Evolutionary conservation across 2,797 vertebrate species (phyloP), one percentile per base, ranked within the genome.

Genomic region (Uromys caudimaculatus): DNA sequence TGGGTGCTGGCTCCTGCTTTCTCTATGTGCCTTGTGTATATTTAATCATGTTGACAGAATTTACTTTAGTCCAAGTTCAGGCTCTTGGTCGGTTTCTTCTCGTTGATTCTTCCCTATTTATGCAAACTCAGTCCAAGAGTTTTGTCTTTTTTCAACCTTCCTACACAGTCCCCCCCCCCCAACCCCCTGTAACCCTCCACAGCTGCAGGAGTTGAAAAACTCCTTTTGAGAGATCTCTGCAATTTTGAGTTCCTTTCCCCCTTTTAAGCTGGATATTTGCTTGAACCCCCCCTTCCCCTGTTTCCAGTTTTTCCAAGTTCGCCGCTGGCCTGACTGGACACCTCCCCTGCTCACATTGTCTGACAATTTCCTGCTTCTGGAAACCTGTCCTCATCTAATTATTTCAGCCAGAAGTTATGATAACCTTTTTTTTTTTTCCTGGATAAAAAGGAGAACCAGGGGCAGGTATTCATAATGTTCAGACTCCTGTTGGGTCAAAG

Each of bases 311-410:
- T 96, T 92, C 86, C 92, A 91, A 75, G 90, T 90, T 96, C 24
- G 56, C 78, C 92, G 54, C 64, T 94, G 77, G 58, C 54, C 54
- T 91, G 81, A 86, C 64, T 58, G 60, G 47, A 88, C 60, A 96
- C 60, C 93, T 91, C 50, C 77, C 64, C 54, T 62, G 17, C 83
- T 91, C n/a, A 47, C 32, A 50, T n/a, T 56, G 83, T 76, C 62
- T 95, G 95, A 96, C 89, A 67, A 75, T 83, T 95, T 92, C 93
- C 87, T 95, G 90, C 96, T 96, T 95, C 82, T 92, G 62, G 86
- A 56, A 78, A 85, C 5, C 29, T 35, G 95, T 90, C 44, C 60
- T 47, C 60, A 24, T 88, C 69, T 96, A 78, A 73, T 78, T 96
- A 91, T 97, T 87, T 23, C n/a, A 75, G 64, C 29, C 50, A 94